phyloP scores from a whole-genome alignment of 2,797 vertebrate genomes.

The Chelmon rostratus region DNA sequence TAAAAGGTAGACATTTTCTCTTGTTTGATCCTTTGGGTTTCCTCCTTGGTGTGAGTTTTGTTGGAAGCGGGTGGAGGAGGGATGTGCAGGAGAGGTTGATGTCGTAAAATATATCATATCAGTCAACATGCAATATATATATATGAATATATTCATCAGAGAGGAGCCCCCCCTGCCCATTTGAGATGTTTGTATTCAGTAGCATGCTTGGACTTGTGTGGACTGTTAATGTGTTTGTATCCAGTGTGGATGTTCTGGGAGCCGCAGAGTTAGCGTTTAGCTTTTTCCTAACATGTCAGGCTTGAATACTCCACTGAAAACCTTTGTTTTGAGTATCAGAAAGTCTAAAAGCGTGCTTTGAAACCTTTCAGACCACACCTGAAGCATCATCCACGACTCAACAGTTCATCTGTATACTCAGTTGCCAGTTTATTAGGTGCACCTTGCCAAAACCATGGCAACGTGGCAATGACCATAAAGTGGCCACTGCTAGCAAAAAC shows the following conservation, averaged over 20 bases:
- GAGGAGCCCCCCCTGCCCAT: conserved; percentile 50
- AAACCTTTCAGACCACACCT: conserved; percentile 6
- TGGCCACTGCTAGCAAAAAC: neutral
- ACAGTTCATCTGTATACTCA: neutral
- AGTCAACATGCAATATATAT: conserved; percentile 77
- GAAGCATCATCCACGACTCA: neutral
- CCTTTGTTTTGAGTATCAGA: conserved; percentile 52
- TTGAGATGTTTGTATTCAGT: conserved; percentile 78
- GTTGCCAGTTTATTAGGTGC: neutral
- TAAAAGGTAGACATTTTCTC: conserved; percentile 78
- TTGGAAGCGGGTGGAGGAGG: conserved; percentile 73
- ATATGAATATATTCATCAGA: conserved; percentile 54
- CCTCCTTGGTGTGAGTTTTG: conserved; percentile 72
- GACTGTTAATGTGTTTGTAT: conserved; percentile 79
- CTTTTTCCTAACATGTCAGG: conserved; percentile 42
- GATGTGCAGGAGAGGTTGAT: conserved; percentile 65
- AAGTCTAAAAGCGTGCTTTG: neutral
- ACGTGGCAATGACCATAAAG: neutral
- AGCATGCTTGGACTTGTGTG: conserved; percentile 84
- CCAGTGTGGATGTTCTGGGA: conserved; percentile 70
- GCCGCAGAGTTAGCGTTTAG: conserved; percentile 54
- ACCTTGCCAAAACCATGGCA: neutral
- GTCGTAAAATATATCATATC: conserved; percentile 74
- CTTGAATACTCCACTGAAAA: conserved; percentile 46
- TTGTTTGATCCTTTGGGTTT: conserved; percentile 71